Conservation (phyloP, 1,140 invertebrate genomes). For the Leptestheria dahalacensis region DNA sequence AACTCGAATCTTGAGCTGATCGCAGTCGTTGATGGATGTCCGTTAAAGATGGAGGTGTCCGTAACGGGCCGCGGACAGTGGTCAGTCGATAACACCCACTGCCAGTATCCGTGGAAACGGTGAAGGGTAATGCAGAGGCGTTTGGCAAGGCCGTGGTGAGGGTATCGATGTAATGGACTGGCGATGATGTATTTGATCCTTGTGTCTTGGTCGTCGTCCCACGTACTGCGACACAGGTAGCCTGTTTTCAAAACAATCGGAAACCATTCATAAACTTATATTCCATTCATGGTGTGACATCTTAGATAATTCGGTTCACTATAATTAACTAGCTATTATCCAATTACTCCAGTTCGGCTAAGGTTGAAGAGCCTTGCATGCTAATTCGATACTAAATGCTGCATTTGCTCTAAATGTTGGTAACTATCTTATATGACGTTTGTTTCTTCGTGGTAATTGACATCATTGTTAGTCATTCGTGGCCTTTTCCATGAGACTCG, state of each 20-base stretch:
- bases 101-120: not conserved
- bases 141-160: not conserved
- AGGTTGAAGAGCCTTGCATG: too few species aligned
- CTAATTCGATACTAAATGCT: too few species aligned
- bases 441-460: too few species aligned
- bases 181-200: not conserved
- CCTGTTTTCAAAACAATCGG: not conserved
- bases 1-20: not conserved
- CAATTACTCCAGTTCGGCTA: too few species aligned
- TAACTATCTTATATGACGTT: too few species aligned
- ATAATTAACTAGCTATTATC: too few species aligned
- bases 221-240: conserved; percentile 1
- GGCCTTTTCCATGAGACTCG: too few species aligned
- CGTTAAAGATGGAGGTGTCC: not conserved
- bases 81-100: not conserved
- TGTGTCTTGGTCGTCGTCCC: not conserved
- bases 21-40: not conserved
- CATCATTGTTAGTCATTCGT: too few species aligned
- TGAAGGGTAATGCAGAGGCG: not conserved
- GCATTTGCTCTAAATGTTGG: too few species aligned
- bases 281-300: too few species aligned
- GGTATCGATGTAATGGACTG: not conserved
- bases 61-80: not conserved
- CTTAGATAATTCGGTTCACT: too few species aligned
- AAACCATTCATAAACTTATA: too few species aligned